Evolutionary conservation across 2,113 vertebrate genomes (phyloP).

Genomic region (Passer domesticus): DNA sequence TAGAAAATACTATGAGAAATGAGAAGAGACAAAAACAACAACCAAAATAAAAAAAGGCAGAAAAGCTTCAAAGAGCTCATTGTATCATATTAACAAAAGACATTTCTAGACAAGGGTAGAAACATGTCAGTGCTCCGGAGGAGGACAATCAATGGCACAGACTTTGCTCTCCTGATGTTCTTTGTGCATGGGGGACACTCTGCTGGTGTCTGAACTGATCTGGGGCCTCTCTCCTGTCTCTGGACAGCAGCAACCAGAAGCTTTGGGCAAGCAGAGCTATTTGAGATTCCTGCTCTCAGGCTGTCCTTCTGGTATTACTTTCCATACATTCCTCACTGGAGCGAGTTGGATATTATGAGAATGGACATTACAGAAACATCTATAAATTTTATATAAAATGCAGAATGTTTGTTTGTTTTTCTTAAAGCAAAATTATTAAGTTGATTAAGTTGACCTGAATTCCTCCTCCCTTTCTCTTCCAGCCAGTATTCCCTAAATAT

Average conservation of each 20-base stretch:
- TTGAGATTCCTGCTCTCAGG: neutral
- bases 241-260: neutral
- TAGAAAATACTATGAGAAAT: constrained; percentile 17
- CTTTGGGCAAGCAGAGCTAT: neutral
- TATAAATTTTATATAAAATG: neutral
- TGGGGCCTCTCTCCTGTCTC: neutral
- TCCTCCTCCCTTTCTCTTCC: neutral
- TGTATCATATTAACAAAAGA: neutral
- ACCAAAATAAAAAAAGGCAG: neutral
- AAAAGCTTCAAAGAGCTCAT: neutral
- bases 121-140: neutral
- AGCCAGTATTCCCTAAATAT: neutral
- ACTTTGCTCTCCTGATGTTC: neutral
- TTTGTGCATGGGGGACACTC: neutral
- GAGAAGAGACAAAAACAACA: neutral
- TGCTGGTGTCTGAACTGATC: neutral
- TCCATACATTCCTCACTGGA: neutral
- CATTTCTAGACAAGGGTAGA: neutral
- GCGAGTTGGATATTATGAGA: neutral
- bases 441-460: neutral
- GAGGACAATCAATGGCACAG: neutral
- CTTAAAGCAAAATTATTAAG: neutral
- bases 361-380: neutral
- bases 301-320: neutral
- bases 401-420: neutral